A percentile compares a stretch with the other conserved stretches of the same genome.
phyloP scores from a whole-genome alignment of 92 coral and sea anemone genomes.

The Hydrozoanthus gracilis region DNA sequence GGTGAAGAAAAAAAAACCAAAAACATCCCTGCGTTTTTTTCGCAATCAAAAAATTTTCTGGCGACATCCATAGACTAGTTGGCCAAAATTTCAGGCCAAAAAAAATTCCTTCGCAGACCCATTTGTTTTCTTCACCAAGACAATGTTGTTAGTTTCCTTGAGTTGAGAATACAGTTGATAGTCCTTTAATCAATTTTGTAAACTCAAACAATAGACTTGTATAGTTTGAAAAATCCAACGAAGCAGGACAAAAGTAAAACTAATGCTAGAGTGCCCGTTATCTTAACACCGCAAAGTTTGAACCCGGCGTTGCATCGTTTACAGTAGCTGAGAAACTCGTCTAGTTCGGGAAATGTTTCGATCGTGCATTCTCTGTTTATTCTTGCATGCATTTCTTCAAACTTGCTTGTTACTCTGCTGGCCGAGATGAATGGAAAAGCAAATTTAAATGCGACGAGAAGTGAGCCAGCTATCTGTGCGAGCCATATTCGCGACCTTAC shows the following conservation, averaged over 20 bases:
- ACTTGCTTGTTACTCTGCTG: conserved; percentile 69
- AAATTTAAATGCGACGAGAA: conserved; percentile 67
- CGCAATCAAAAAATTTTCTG: too few relatives aligned
- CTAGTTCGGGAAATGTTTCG: conserved; percentile 54
- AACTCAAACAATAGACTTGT: conserved; percentile 52
- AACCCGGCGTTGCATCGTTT: conserved; percentile 71
- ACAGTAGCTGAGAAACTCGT: conserved; percentile 66
- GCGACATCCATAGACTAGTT: too few relatives aligned
- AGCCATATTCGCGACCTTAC: conserved; percentile 45
- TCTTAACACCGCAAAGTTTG: conserved; percentile 49
- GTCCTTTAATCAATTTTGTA: neutral
- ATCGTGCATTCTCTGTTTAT: conserved; percentile 61
- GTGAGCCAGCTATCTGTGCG: conserved; percentile 64
- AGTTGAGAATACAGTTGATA: too few relatives aligned
- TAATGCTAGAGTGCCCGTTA: conserved; percentile 63
- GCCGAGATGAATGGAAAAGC: conserved; percentile 77
- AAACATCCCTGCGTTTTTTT: too few relatives aligned
- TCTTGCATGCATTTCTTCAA: conserved; percentile 61
- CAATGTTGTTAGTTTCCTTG: too few relatives aligned
- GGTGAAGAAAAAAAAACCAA: too few relatives aligned
- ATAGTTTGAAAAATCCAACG: conserved; percentile 63
- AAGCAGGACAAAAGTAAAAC: conserved; percentile 65
- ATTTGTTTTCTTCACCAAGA: too few relatives aligned
- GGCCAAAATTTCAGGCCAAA: too few relatives aligned
- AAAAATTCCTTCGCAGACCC: too few relatives aligned